Evolutionary conservation across 2,113 vertebrate genomes (phyloP).

Genomic region (Indri indri): DNA sequence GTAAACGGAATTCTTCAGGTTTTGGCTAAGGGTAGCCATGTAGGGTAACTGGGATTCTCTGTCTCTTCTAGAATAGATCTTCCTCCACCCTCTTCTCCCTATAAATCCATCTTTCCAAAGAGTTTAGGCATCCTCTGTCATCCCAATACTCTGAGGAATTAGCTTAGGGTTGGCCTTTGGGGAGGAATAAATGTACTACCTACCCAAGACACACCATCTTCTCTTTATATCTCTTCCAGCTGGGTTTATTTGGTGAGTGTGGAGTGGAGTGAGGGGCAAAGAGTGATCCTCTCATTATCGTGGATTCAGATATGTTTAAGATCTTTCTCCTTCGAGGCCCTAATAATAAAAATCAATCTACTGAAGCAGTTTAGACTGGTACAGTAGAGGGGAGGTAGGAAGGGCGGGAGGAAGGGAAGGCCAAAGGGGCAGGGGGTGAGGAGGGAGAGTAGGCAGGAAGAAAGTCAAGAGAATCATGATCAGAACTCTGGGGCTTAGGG

Average conservation of each 20-base stretch:
- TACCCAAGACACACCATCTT: not conserved
- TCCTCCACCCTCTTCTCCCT: not conserved
- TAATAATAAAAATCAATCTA: not conserved
- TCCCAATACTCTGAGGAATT: not conserved
- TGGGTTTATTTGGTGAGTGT: not conserved
- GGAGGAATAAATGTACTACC: not conserved
- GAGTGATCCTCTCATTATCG: not conserved
- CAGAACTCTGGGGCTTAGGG: not conserved
- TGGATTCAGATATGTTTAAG: not conserved
- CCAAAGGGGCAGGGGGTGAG: too few species aligned
- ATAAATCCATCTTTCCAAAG: not conserved
- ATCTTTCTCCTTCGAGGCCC: not conserved
- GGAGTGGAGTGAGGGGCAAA: not conserved
- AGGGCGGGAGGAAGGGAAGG: not conserved
- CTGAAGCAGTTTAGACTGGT: not conserved
- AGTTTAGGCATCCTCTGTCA: not conserved
- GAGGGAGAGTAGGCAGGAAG: not conserved
- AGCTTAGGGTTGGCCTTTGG: not conserved
- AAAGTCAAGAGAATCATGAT: not conserved
- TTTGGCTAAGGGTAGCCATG: not conserved
- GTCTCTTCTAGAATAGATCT: not conserved
- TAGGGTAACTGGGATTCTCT: not conserved
- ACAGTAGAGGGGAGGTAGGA: accelerated
- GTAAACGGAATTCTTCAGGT: not conserved
- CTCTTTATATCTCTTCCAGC: not conserved